Conservation (phyloP, 2,113 vertebrate genomes). For the Cyanoramphus novaezelandiae region DNA sequence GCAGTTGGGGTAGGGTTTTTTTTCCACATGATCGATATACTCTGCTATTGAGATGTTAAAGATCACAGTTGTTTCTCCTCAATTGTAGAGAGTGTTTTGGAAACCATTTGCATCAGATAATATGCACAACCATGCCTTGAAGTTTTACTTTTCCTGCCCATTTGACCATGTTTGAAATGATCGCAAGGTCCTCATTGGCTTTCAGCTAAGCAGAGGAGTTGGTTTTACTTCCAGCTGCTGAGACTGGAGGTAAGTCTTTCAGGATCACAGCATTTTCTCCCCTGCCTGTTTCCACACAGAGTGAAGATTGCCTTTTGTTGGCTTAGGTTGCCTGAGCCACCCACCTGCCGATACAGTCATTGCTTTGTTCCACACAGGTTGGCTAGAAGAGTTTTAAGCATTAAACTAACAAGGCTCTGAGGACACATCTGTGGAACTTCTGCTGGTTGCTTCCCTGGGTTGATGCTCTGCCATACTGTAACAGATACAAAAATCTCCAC, state of each 20-base stretch:
- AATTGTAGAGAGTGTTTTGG: neutral
- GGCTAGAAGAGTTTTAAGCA: neutral
- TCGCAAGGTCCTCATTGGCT: neutral
- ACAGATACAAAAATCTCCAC: neutral
- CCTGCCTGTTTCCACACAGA: neutral
- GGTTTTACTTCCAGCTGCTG: neutral
- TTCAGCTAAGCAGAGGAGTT: neutral
- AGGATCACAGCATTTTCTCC: neutral
- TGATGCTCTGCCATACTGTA: accelerated
- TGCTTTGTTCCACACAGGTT: neutral
- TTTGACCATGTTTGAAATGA: neutral
- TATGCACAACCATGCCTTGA: neutral
- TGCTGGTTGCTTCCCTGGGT: neutral
- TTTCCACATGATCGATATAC: neutral
- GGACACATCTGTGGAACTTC: neutral
- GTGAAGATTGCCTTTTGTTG: neutral
- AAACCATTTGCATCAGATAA: neutral
- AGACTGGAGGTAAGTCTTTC: neutral
- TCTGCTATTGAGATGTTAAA: neutral
- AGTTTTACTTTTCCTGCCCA: neutral
- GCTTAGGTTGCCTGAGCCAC: neutral
- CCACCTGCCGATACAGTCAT: neutral
- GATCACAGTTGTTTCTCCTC: conserved; percentile 2
- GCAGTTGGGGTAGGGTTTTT: neutral
- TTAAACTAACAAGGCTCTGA: neutral